Evolutionary conservation across 2,888 invertebrate genomes (phyloP).

Genomic region (Strigamia maritima): DNA sequence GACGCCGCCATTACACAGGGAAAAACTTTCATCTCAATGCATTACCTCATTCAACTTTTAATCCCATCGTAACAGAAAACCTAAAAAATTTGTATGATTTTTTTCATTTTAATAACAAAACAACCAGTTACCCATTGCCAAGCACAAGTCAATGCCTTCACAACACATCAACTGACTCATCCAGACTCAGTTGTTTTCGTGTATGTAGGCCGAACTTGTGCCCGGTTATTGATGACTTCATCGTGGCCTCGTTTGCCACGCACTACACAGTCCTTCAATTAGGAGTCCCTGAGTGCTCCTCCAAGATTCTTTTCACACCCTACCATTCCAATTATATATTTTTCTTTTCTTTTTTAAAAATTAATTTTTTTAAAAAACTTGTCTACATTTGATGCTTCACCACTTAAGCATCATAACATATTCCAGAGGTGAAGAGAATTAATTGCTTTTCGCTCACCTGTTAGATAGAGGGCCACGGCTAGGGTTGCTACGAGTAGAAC

Average conservation of each 20-base stretch:
- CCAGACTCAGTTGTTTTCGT: neutral
- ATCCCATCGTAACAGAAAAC: too few relatives aligned
- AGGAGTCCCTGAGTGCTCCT: slow-evolving; percentile 6
- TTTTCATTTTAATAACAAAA: too few relatives aligned
- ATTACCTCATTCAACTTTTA: neutral
- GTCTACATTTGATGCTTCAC: neutral
- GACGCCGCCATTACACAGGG: neutral
- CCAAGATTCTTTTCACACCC: slow-evolving; percentile 15
- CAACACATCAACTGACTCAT: neutral
- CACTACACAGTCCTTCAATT: slow-evolving; percentile 24
- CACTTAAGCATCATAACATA: neutral
- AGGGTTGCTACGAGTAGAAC: slow-evolving; percentile 34
- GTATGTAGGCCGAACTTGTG: neutral
- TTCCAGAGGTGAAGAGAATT: neutral
- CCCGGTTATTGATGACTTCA: slow-evolving; percentile 26
- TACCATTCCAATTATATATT: slow-evolving; percentile 6
- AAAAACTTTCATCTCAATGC: neutral
- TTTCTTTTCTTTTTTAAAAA: neutral
- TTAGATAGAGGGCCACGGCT: slow-evolving; percentile 36
- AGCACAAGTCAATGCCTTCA: neutral
- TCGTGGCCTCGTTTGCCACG: slow-evolving; percentile 23
- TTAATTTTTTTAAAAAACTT: neutral
- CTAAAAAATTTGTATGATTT: too few relatives aligned
- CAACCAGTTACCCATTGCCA: neutral
- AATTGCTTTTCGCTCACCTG: slow-evolving; percentile 34